Conservation (phyloP, 2,113 vertebrate genomes). For the Prunella fulvescens region DNA sequence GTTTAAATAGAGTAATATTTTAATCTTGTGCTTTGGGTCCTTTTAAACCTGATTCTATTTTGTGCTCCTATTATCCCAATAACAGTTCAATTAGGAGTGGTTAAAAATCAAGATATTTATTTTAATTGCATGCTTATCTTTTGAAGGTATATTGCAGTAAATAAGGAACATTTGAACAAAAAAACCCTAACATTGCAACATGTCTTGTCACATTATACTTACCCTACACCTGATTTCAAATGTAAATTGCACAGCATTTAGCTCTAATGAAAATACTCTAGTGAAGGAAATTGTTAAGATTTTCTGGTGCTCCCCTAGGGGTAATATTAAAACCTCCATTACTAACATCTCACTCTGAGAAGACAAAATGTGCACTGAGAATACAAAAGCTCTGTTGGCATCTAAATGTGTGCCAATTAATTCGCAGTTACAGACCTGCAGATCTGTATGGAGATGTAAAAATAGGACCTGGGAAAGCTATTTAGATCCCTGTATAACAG, state of each 20-base stretch:
- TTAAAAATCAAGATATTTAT: slow-evolving; percentile 66
- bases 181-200: slow-evolving; percentile 54
- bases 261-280: slow-evolving; percentile 84
- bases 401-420: slow-evolving; percentile 81
- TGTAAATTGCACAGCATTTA: slow-evolving; percentile 86
- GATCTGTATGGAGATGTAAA: slow-evolving; percentile 74
- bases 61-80: slow-evolving; percentile 40
- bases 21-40: slow-evolving; percentile 46
- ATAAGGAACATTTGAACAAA: slow-evolving; percentile 69
- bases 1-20: slow-evolving; percentile 54
- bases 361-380: slow-evolving; percentile 81
- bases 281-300: slow-evolving; percentile 86
- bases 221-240: slow-evolving; percentile 81
- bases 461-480: slow-evolving; percentile 78
- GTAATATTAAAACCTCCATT: slow-evolving; percentile 82
- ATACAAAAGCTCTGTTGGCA: slow-evolving; percentile 82
- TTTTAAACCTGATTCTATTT: slow-evolving; percentile 40
- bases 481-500: slow-evolving; percentile 71
- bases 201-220: slow-evolving; percentile 81
- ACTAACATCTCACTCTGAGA: slow-evolving; percentile 78
- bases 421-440: slow-evolving; percentile 72
- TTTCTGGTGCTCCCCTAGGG: slow-evolving; percentile 82
- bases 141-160: slow-evolving; percentile 62
- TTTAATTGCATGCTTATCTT: slow-evolving; percentile 68
- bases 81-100: slow-evolving; percentile 54